These are phyloP conservation scores for Tiliacea aurago DNA, from an alignment of 2,888 invertebrate species.

Conservation along the genomic window DNA sequence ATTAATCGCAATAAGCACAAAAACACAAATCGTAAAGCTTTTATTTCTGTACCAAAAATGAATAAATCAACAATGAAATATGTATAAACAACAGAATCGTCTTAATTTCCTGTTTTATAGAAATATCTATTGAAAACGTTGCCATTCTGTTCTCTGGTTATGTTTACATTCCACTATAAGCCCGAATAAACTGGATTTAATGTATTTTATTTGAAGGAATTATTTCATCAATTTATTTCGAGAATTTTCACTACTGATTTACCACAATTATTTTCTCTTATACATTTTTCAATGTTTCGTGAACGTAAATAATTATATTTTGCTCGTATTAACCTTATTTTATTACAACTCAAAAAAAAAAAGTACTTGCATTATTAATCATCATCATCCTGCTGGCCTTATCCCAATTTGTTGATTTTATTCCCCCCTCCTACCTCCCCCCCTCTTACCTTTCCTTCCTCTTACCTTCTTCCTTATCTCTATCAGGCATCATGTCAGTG, in stretches of 20 bases:
- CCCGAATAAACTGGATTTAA: conserved; percentile 25
- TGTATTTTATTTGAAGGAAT: conserved; percentile 17
- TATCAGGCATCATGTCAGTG: too few relatives aligned
- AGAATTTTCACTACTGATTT: neutral
- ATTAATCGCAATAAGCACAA: too few relatives aligned
- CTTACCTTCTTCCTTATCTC: too few relatives aligned
- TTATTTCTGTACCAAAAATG: too few relatives aligned
- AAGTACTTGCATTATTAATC: too few relatives aligned
- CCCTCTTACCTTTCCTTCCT: too few relatives aligned
- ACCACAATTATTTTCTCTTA: conserved; percentile 7
- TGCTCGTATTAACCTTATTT: neutral
- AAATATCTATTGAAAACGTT: conserved; percentile 43
- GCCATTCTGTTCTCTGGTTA: conserved; percentile 26
- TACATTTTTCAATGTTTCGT: conserved; percentile 26
- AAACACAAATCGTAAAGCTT: too few relatives aligned
- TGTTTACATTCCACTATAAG: conserved; percentile 33
- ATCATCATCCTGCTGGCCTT: too few relatives aligned
- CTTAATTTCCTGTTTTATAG: conserved; percentile 57
- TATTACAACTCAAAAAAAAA: too few relatives aligned
- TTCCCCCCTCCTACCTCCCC: too few relatives aligned
- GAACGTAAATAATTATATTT: neutral
- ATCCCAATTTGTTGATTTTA: too few relatives aligned
- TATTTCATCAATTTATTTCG: neutral
- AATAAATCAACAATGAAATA: too few relatives aligned
- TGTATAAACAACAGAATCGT: conserved; percentile 23